Conservation (phyloP, 2,888 invertebrate species). For the Phragmatobia fuliginosa region DNA sequence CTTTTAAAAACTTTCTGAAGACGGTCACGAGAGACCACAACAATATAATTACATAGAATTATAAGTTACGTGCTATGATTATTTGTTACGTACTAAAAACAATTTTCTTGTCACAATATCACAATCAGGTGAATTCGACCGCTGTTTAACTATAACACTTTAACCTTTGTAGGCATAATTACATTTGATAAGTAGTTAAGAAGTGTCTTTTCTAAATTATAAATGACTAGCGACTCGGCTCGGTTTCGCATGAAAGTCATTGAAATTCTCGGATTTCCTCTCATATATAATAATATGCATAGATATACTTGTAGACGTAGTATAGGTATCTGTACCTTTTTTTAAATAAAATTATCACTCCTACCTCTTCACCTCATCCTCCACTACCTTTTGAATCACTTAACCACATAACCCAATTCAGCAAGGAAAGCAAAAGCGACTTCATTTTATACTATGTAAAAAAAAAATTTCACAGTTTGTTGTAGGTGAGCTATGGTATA, state of each 20-base stretch:
- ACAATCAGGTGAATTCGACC: neutral
- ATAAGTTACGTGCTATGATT: neutral
- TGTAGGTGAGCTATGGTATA: neutral
- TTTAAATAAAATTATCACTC: too few relatives aligned
- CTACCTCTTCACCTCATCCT: too few relatives aligned
- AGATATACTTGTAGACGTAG: too few relatives aligned
- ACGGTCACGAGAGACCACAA: neutral
- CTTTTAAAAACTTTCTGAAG: constrained; percentile 2
- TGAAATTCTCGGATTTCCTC: too few relatives aligned
- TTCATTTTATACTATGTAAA: too few relatives aligned
- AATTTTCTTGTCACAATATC: constrained; percentile 7
- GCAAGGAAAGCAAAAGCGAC: too few relatives aligned
- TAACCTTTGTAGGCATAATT: neutral
- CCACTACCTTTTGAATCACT: too few relatives aligned
- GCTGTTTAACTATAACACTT: neutral
- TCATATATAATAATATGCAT: too few relatives aligned
- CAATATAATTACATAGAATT: constrained; percentile 6
- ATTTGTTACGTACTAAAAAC: neutral
- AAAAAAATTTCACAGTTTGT: neutral
- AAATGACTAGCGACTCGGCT: neutral
- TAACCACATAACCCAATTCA: too few relatives aligned
- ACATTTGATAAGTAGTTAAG: neutral
- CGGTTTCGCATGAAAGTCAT: too few relatives aligned
- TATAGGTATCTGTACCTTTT: too few relatives aligned
- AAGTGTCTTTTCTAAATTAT: neutral